A percentile compares a stretch with the other conserved stretches of the same genome.
These are phyloP conservation scores for Drosophila prostipennis DNA, from an alignment of 2,888 invertebrate genomes.

Conservation along the genomic window DNA sequence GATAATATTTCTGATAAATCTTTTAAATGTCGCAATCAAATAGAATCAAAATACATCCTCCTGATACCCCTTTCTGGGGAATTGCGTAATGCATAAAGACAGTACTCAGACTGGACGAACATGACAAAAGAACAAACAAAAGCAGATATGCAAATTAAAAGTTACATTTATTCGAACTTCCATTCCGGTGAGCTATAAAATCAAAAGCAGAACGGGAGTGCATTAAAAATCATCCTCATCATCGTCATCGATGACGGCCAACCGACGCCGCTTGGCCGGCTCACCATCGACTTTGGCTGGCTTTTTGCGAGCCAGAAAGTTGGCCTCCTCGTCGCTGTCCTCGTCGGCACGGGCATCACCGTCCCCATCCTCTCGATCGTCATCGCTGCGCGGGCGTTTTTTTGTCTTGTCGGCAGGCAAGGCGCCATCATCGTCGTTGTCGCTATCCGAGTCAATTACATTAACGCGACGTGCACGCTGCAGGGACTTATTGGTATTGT, in stretches of 20 bases:
- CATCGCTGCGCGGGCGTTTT: conserved; percentile 74
- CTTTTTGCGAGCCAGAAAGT: conserved; percentile 80
- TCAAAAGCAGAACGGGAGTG: conserved; percentile 36
- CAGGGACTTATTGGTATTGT: conserved; percentile 67
- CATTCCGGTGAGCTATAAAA: conserved; percentile 34
- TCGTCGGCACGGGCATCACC: conserved; percentile 47
- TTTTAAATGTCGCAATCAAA: neutral
- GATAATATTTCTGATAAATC: too few species aligned
- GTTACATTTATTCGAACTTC: conserved; percentile 51
- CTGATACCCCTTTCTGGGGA: neutral
- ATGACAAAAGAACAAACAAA: conserved; percentile 35
- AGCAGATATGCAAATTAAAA: conserved; percentile 43
- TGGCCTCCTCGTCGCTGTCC: conserved; percentile 74
- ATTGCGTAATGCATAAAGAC: conserved; percentile 3
- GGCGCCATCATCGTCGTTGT: conserved; percentile 60
- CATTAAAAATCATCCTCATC: conserved; percentile 74
- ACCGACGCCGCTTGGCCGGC: conserved; percentile 82
- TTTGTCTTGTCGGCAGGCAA: conserved; percentile 69
- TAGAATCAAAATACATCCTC: neutral
- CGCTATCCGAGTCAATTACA: conserved; percentile 84
- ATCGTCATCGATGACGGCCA: conserved; percentile 82
- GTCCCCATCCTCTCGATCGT: conserved; percentile 50
- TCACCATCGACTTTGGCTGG: conserved; percentile 57
- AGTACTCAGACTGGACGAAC: neutral
- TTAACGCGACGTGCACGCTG: conserved; percentile 81